Base-by-base conservation (phyloP, 2,888 invertebrate species). In the Drosophila crucigera region DNA sequence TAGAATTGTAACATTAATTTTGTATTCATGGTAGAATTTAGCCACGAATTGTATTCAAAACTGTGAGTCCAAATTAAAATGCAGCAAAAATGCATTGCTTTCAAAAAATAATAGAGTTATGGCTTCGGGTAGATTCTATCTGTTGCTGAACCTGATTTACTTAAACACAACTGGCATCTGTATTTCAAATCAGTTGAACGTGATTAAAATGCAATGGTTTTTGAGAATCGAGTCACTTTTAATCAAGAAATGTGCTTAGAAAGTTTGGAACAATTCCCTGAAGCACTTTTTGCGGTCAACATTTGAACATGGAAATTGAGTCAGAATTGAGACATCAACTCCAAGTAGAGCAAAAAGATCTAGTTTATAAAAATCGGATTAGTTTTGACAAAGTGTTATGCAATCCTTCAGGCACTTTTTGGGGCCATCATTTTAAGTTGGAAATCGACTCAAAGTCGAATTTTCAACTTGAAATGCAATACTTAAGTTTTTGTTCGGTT, bases 261-360 rank as follows among this genome's bases (percentile, higher is more conserved):
- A 22, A 7, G 22, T 7, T 14, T 22, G 1, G 7, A 14, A 0
- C 43, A 47, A 7, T 0, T 22, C 1, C 22, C 3, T 3, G 1
- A 22, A 14, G 22, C 22, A 1, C 22, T 4, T 22, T 43, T 22
- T 22, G 14, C 14, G 7, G 14, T 14, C 14, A 6, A 22, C 5
- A 22, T 14, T 14, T 6, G 14, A 7, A 22, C 6, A 3, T 14
- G 14, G 7, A 47, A 43, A 43, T 14, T 14, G 6, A 43, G 22
- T 43, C 22, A 22, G 22, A 43, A 47, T 7, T 7, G 4, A 4
- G 41, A n/a, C 19, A 41, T n/a, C 2, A 22, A 39, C 37, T 39
- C 19, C 0, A 39, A 11, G 41, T 41, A 10, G n/a, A 5, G 2
- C n/a, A 41, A 41, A 41, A 41, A 22, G 10, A 10, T 0, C 0